Base-by-base conservation (phyloP, 2,113 vertebrate species). In the Ariopsis seemanni region DNA sequence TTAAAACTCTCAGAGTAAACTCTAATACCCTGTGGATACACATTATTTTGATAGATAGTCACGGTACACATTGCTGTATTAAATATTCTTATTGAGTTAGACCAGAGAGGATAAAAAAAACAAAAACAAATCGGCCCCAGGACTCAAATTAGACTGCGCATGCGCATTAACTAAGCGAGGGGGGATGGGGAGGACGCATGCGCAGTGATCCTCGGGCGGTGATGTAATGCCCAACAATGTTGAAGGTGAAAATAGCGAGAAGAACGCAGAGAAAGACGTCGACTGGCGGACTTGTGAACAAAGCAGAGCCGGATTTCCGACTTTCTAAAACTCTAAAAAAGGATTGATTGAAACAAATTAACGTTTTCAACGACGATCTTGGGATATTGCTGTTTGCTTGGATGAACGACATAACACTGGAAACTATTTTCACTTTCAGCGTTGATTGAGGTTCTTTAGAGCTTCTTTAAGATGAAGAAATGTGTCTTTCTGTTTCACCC, bases 121-220 rank as follows among this genome's bases (percentile, higher is more conserved):
- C 0, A 0, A 22, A 34, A 34, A 34, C 42, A 11, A 0, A 55
- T 42, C 22, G 1, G 48, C 34, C 58, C 11, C 34, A 4, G 42
- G 18, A 25, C 10, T 42, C 4, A 20, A 42, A n/a, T 55, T 4
- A 1, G 62, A 27, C 50, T 88, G 89, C 94, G 93, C 95, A 94
- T 18, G 95, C 94, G 94, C 91, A 89, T 0, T 94, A 87, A 55
- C 83, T 15, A 80, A 82, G 86, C 9, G 75, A 79, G n/a, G 67
- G 82, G 77, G 85, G 14, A 4, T 42, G 82, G 15, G 67, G 52
- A 50, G 20, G 18, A 30, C 84, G 87, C 87, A 84, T 88, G 84
- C 81, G 88, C 88, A 65, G 34, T 82, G 17, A 79, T 65, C 18
- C 82, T 22, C 30, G 55, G 84, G 84, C 34, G 84, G 18, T 85